phyloP scores from a whole-genome alignment of 1,140 invertebrate species.

The Marisa cornuarietis region DNA sequence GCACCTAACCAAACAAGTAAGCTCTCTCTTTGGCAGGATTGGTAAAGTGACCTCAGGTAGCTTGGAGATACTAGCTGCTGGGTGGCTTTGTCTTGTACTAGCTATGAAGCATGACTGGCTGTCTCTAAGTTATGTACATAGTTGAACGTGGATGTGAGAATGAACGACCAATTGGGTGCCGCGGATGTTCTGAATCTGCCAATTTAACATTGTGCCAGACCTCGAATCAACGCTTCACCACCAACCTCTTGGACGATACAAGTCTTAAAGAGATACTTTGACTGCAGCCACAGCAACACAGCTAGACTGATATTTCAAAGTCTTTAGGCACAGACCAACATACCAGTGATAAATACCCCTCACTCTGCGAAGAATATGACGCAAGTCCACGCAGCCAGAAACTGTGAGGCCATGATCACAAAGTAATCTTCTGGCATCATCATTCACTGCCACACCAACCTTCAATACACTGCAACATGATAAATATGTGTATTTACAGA shows the following conservation, averaged over 20 bases:
- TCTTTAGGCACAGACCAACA: not conserved
- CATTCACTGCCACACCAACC: conserved; percentile 78
- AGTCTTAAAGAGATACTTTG: not conserved
- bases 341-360: conserved; percentile 34
- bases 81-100: too few relatives aligned
- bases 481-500: not conserved
- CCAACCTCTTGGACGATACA: not conserved
- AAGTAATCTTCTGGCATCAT: conserved; percentile 76
- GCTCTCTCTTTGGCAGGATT: too few relatives aligned
- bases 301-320: not conserved
- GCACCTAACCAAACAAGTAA: too few relatives aligned
- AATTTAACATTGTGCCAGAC: too few relatives aligned
- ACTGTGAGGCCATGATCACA: conserved; percentile 76
- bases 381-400: conserved; percentile 77
- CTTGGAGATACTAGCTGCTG: too few relatives aligned
- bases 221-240: too few relatives aligned
- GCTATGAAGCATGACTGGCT: too few relatives aligned
- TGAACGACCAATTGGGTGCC: too few relatives aligned
- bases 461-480: conserved; percentile 71
- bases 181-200: too few relatives aligned
- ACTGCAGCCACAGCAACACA: not conserved
- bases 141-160: too few relatives aligned
- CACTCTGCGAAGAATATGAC: conserved; percentile 71
- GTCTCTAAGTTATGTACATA: too few relatives aligned
- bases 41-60: too few relatives aligned